phyloP scores from a whole-genome alignment of 2,797 vertebrate genomes.

The Muraenolepis orangiensis region DNA sequence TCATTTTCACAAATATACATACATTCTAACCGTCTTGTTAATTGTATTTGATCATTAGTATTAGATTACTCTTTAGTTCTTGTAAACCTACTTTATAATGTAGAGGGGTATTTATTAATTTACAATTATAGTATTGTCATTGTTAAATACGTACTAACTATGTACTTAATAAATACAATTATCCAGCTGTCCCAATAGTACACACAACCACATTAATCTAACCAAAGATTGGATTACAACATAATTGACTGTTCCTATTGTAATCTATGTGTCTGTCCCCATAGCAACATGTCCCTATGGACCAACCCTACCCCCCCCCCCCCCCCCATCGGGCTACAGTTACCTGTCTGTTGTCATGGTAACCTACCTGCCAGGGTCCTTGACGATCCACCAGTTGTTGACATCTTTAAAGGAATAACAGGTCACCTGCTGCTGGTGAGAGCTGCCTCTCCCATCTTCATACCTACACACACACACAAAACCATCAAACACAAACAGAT shows the following conservation, averaged over 20 bases:
- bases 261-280: neutral
- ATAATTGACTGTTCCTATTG: neutral
- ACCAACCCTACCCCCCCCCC: neutral
- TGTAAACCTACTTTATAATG: neutral
- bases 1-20: too few relatives aligned
- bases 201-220: neutral
- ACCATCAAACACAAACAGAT: slow-evolving; percentile 50
- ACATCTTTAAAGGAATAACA: slow-evolving; percentile 97
- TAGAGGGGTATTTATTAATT: neutral
- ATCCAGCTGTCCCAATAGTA: neutral
- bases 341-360: neutral
- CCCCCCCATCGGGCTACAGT: neutral
- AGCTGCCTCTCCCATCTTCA: slow-evolving; percentile 89
- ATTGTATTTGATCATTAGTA: too few relatives aligned
- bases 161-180: neutral
- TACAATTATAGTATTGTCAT: neutral
- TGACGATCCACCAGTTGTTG: slow-evolving; percentile 99
- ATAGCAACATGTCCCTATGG: neutral
- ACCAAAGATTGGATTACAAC: neutral
- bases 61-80: neutral
- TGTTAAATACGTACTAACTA: neutral
- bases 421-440: slow-evolving; percentile 96
- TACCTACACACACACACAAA: slow-evolving; percentile 72
- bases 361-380: slow-evolving; percentile 85
- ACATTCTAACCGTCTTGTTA: too few relatives aligned